Evolutionary conservation across 2,797 vertebrate species (phyloP).

Genomic region (Sebastes miniatus): DNA sequence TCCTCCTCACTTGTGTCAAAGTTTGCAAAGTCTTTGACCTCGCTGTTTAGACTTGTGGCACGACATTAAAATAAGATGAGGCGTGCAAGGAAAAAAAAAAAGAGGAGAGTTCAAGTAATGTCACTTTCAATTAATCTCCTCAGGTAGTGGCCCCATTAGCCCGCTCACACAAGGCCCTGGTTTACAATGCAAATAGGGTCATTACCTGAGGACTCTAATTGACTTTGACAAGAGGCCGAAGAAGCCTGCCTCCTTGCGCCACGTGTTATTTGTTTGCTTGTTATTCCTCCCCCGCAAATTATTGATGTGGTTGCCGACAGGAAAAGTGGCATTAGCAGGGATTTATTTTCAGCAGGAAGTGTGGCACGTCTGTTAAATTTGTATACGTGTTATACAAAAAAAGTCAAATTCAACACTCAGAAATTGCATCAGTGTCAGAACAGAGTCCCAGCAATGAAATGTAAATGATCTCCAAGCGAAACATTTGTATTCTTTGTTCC

Average conservation of each 20-base stretch:
- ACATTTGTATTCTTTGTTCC: constrained; percentile 76
- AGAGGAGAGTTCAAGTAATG: constrained; percentile 90
- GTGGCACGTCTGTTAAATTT: neutral
- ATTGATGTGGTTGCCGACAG: constrained; percentile 6
- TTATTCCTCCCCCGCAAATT: constrained; percentile 56
- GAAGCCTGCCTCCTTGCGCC: constrained; percentile 68
- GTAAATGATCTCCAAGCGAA: constrained; percentile 75
- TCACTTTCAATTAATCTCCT: constrained; percentile 96
- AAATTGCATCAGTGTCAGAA: constrained; percentile 53
- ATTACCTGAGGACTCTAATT: constrained; percentile 95
- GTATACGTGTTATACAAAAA: neutral
- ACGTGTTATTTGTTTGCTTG: constrained; percentile 89
- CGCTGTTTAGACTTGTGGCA: constrained; percentile 90
- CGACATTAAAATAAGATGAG: constrained; percentile 93
- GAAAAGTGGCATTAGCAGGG: neutral
- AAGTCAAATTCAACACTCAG: constrained; percentile 26
- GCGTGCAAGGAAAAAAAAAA: constrained; percentile 51
- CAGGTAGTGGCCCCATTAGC: constrained; percentile 94
- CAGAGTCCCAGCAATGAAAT: constrained; percentile 57
- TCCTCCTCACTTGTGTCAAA: constrained; percentile 83
- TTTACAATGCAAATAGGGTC: constrained; percentile 96
- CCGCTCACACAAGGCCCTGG: constrained; percentile 88
- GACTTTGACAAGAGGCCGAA: constrained; percentile 90
- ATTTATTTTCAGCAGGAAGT: neutral
- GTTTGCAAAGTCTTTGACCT: constrained; percentile 87